A percentile compares a stretch with the other conserved stretches of the same genome.
These are phyloP conservation scores for Bolborhynchus lineola DNA, from an alignment of 2,113 vertebrate genomes.

Conservation along the genomic window DNA sequence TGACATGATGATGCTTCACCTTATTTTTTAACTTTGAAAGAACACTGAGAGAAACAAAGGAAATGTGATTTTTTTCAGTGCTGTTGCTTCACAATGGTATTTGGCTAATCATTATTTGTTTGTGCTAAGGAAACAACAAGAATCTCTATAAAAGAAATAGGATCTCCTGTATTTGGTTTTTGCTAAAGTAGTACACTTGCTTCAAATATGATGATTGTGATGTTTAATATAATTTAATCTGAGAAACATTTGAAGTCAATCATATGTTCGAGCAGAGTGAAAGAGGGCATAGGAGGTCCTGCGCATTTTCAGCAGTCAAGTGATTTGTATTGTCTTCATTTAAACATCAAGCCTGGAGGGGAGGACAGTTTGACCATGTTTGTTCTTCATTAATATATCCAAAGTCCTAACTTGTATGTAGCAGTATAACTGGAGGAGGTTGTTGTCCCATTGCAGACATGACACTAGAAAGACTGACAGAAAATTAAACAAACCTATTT, in stretches of 20 bases:
- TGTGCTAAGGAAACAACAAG: background rate
- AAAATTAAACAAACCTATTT: background rate
- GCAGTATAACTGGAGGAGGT: background rate
- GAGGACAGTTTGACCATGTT: background rate
- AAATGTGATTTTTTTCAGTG: background rate
- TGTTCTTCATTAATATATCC: background rate
- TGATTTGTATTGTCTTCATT: background rate
- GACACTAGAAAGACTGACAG: background rate
- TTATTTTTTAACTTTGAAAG: background rate
- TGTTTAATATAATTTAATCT: constrained; percentile 68
- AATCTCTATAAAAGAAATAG: background rate
- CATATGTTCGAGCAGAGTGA: constrained; percentile 4
- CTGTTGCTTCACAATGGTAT: background rate
- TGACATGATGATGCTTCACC: background rate
- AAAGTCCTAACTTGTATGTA: background rate
- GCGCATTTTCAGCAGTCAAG: background rate
- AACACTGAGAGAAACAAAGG: background rate
- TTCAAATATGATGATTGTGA: background rate
- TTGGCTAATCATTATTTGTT: background rate
- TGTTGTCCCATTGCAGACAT: background rate
- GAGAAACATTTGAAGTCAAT: constrained; percentile 71
- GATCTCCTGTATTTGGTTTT: background rate
- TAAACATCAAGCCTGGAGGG: no score
- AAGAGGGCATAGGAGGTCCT: background rate
- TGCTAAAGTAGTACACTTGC: constrained; percentile 41